phyloP scores from a whole-genome alignment of 92 coral and sea anemone genomes.

The Zoanthus sansibaricus region DNA sequence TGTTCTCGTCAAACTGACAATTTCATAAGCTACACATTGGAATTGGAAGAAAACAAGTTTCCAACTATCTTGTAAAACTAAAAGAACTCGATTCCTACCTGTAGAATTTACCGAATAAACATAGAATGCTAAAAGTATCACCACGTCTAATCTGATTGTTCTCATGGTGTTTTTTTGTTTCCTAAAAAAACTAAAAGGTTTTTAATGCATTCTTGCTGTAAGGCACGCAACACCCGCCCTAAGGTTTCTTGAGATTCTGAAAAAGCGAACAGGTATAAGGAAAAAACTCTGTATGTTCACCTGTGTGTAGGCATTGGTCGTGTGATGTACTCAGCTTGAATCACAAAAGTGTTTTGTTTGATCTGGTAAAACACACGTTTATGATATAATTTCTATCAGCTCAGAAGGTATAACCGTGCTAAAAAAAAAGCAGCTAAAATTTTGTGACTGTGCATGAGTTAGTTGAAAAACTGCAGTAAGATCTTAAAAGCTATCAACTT shows the following conservation, averaged over 20 bases:
- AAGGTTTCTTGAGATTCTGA: conserved; percentile 37
- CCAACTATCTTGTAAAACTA: neutral
- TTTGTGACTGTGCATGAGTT: no score
- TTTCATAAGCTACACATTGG: neutral
- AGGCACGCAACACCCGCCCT: neutral
- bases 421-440: neutral
- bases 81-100: conserved; percentile 8
- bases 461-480: no score
- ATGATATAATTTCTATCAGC: neutral
- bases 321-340: conserved; percentile 27
- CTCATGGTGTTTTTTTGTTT: conserved; percentile 17
- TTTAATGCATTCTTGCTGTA: conserved; percentile 21
- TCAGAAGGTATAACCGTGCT: neutral
- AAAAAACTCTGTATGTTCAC: neutral
- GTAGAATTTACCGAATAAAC: conserved; percentile 10
- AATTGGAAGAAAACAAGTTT: no score
- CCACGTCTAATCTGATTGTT: neutral
- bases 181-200: neutral
- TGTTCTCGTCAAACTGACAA: neutral
- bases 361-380: conserved; percentile 14
- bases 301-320: conserved; percentile 13
- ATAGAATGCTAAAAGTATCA: conserved; percentile 26
- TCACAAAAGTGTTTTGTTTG: neutral
- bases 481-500: no score
- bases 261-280: conserved; percentile 32